Evolutionary conservation across 2,888 invertebrate genomes (phyloP).

Genomic region (Ormyrus nitidulus): DNA sequence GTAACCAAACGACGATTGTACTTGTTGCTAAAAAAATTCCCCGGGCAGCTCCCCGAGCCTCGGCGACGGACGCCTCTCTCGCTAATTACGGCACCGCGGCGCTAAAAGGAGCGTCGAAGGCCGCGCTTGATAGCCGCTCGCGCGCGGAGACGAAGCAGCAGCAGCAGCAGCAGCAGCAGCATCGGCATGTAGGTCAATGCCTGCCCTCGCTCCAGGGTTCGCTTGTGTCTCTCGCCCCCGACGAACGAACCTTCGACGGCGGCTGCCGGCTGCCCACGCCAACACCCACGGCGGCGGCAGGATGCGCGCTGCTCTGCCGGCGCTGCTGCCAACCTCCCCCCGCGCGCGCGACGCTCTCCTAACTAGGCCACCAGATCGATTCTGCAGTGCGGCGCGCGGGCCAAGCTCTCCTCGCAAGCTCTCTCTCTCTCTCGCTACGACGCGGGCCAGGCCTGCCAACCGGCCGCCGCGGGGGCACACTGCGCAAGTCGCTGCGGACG

Average conservation of each 20-base stretch:
- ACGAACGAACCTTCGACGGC: slow-evolving; percentile 1
- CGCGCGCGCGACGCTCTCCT: slow-evolving; percentile 50
- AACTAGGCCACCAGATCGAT: slow-evolving; percentile 73
- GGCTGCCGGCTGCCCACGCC: slow-evolving; percentile 11
- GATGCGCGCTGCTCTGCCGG: background rate
- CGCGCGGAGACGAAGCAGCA: background rate
- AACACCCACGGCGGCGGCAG: background rate
- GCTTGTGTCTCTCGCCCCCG: slow-evolving; percentile 42
- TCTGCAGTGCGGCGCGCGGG: slow-evolving; percentile 61
- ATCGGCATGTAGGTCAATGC: slow-evolving; percentile 66
- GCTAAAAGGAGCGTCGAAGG: no score
- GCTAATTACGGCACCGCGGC: no score
- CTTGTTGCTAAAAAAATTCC: no score
- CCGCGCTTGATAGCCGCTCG: no score
- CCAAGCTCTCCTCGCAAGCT: slow-evolving; percentile 33
- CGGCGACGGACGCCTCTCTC: no score
- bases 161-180: background rate
- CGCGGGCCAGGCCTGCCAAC: no score
- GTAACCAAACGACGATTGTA: no score
- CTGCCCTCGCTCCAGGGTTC: slow-evolving; percentile 63
- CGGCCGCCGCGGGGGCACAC: no score
- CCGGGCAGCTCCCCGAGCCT: no score
- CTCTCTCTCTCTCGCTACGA: no score
- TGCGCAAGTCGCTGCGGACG: no score
- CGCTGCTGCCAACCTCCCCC: slow-evolving; percentile 9